A percentile compares a stretch with the other conserved stretches of the same genome.
These are phyloP conservation scores for Dreissena polymorpha DNA, from an alignment of 1,140 invertebrate genomes.

Conservation along the genomic window DNA sequence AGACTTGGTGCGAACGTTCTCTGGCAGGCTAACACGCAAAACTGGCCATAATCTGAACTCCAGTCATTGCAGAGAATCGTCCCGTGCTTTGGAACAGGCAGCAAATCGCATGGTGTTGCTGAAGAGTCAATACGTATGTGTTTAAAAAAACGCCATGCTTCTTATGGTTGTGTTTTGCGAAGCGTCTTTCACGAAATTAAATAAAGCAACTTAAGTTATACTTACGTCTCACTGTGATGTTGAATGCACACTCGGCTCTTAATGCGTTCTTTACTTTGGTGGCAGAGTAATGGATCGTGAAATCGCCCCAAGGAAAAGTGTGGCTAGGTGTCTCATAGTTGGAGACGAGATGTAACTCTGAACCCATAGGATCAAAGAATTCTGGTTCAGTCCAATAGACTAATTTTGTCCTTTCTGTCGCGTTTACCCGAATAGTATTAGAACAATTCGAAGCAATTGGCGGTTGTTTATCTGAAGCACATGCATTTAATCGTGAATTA, in stretches of 20 bases:
- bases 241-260: conserved; percentile 48
- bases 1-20: neutral
- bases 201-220: neutral
- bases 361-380: conserved; percentile 49
- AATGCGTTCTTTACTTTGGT: conserved; percentile 49
- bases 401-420: neutral
- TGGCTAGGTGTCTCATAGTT: conserved; percentile 36
- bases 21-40: neutral
- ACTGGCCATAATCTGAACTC: neutral
- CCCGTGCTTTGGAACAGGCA: neutral
- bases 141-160: neutral
- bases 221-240: conserved; percentile 50
- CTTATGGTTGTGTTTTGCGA: neutral
- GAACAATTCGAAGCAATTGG: conserved; percentile 17
- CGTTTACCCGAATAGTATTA: conserved; percentile 11
- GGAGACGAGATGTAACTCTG: conserved; percentile 16
- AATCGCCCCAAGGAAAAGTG: conserved; percentile 54
- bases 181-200: neutral
- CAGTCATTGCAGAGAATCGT: conserved; percentile 10
- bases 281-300: conserved; percentile 40
- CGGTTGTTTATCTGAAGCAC: conserved; percentile 39
- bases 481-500: too few relatives aligned
- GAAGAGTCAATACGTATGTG: neutral
- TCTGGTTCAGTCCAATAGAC: conserved; percentile 42
- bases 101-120: conserved; percentile 16